These are phyloP conservation scores for Antitype chi DNA, from an alignment of 2,888 invertebrate genomes.

Conservation along the genomic window DNA sequence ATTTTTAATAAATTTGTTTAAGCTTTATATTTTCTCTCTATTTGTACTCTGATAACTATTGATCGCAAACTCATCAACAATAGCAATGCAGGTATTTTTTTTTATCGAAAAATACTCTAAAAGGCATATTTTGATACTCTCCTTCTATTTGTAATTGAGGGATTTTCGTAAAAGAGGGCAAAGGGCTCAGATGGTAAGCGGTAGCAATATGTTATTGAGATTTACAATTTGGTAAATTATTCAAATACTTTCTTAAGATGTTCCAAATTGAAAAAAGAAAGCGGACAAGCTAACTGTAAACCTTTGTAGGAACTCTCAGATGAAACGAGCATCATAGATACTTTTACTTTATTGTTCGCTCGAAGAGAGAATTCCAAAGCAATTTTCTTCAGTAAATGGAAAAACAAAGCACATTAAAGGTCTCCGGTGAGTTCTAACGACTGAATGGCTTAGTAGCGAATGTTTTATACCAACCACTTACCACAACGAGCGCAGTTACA, in stretches of 20 bases:
- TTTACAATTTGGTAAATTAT: slow-evolving; percentile 33
- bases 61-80: slow-evolving; percentile 27
- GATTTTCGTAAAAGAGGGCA: background rate
- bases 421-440: slow-evolving; percentile 47
- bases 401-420: slow-evolving; percentile 58
- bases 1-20: background rate
- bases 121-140: background rate
- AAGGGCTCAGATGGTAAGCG: slow-evolving; percentile 29
- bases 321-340: slow-evolving; percentile 21
- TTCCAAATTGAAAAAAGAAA: slow-evolving; percentile 33
- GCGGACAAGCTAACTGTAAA: background rate
- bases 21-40: background rate
- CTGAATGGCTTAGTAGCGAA: slow-evolving; percentile 42
- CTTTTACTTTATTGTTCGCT: slow-evolving; percentile 26
- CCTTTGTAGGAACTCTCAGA: slow-evolving; percentile 1
- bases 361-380: slow-evolving; percentile 9
- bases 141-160: slow-evolving; percentile 3
- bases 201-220: slow-evolving; percentile 20
- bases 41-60: background rate
- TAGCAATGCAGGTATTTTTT: background rate
- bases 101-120: slow-evolving; percentile 1
- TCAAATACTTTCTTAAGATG: slow-evolving; percentile 5
- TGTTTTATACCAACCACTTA: slow-evolving; percentile 31
- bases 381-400: slow-evolving; percentile 46
- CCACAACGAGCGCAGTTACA: slow-evolving; percentile 20